Base-by-base conservation (phyloP, 2,888 invertebrate genomes). In the Andrena praecox region DNA sequence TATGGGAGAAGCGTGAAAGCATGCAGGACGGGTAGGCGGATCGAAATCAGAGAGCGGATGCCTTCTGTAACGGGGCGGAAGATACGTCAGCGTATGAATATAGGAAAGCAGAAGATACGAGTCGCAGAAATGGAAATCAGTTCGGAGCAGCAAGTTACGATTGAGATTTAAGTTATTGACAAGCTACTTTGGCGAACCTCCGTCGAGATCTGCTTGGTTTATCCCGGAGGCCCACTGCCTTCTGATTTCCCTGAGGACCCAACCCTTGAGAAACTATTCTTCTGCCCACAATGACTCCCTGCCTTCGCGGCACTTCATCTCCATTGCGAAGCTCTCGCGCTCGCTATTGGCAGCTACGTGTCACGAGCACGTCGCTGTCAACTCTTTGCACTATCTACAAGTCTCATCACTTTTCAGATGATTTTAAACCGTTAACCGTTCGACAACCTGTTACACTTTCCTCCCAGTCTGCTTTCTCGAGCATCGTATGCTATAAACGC, bases 81-180 rank as follows among this genome's bases (percentile, higher is more conserved):
- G 84, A 83, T 76, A 88, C 71, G 85, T 88, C 86, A 86, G 59
- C 82, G 72, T 86, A 86, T 88, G 88, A 86, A 87, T 88, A 86
- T 83, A 85, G 85, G 72, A 79, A 82, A 85, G 80, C 68, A 82
- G 76, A 68, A 86, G 86, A 87, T 87, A 87, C 82, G 82, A 87
- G 82, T 86, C 85, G 85, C 80, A 86, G 88, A 91, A 89, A 91
- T 91, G 91, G 90, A 91, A 92, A 91, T 92, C 92, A 92, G 92
- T 90, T 88, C 92, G 93, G 92, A 91, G 91, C 87, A 89, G 88
- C 87, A 93, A 93, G 93, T 93, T 93, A 92, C 92, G 93, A 93
- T 93, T 93, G 93, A 93, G 93, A 94, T 93, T 94, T 93, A 93
- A 93, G 91, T 93, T 93, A 94, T 93, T 93, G 93, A 93, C 93